Evolutionary conservation across 2,113 vertebrate genomes (phyloP), one percentile per base, ranked within the genome.

Genomic region (Grus americana): DNA sequence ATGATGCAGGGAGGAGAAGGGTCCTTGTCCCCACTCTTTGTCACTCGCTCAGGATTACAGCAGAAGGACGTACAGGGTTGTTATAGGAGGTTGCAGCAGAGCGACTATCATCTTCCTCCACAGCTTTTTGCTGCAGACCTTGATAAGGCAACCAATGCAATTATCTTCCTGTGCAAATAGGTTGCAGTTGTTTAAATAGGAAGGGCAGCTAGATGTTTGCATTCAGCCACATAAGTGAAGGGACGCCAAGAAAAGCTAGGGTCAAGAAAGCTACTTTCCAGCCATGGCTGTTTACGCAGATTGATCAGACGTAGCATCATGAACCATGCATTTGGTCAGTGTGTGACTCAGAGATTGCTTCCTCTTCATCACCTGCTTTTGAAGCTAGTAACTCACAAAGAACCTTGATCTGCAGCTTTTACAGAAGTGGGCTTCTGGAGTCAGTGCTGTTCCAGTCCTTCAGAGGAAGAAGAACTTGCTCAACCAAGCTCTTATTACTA

Each of bases 281-380:
- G n/a, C 21, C 19, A 7, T 15, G 30, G 15, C 27, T 88, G 15
- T 42, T 80, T 67, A 52, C 0, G 0, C 27, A 86, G 42, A 12
- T 36, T 73, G 47, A 32, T 63, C 47, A 82, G 71, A 83, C 15
- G 34, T n/a, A n/a, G 20, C n/a, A 50, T 27, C 8, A 10, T 22
- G 38, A 80, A 15, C 50, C n/a, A 10, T 2, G 36, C 29, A 34
- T 34, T 29, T 0, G 0, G 12, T 71, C 44, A 87, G n/a, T 0
- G 1, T 16, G 21, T 24, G 29, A 66, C 34, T 84, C 67, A 63
- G 71, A 68, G 20, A 11, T 22, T 44, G 14, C 61, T 93, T 83
- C 26, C 15, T 92, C 47, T 78, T 68, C 34, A 47, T 63, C 30
- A 47, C 16, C 19, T 61, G 34, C 17, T 87, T 86, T 88, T 93